Evolutionary conservation across 2,888 invertebrate genomes (phyloP).

Genomic region (Clusia tigrina): DNA sequence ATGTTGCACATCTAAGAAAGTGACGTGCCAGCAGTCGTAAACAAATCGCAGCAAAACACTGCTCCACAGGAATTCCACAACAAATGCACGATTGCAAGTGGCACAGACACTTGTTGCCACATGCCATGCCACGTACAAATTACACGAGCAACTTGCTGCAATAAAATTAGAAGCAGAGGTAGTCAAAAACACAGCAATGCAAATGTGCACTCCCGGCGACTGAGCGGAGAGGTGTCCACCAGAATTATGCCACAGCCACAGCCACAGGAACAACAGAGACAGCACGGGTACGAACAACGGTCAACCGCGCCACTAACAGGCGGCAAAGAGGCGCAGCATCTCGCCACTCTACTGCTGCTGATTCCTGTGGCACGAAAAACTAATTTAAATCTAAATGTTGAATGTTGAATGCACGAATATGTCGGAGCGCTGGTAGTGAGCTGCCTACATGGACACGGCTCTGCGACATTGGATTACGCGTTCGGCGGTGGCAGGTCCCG

Average conservation of each 20-base stretch:
- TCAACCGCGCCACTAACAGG: not conserved
- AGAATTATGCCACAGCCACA: slow-evolving; percentile 11
- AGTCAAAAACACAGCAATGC: not conserved
- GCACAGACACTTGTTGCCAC: slow-evolving; percentile 45
- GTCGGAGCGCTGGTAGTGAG: slow-evolving; percentile 15
- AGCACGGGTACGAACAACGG: not conserved
- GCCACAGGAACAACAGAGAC: not conserved
- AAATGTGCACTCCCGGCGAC: slow-evolving; percentile 5
- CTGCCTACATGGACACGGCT: not conserved
- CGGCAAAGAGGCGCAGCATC: slow-evolving; percentile 22
- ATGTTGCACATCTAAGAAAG: too few species aligned
- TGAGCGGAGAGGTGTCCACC: slow-evolving; percentile 1
- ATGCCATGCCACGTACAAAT: slow-evolving; percentile 44
- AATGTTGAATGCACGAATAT: slow-evolving; percentile 50
- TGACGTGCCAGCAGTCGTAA: too few species aligned
- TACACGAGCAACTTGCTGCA: slow-evolving; percentile 9
- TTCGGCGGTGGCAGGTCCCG: not conserved
- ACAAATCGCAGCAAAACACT: too few species aligned
- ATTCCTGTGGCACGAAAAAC: slow-evolving; percentile 55
- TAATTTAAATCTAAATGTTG: slow-evolving; percentile 59
- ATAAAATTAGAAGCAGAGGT: too few species aligned
- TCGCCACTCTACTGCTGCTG: too few species aligned
- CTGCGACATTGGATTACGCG: not conserved
- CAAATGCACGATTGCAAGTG: slow-evolving; percentile 28
- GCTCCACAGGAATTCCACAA: not conserved